Evolutionary conservation across 37 sponge, comb jelly and placozoan genomes (phyloP).

Genomic region (Eunapius fragilis): DNA sequence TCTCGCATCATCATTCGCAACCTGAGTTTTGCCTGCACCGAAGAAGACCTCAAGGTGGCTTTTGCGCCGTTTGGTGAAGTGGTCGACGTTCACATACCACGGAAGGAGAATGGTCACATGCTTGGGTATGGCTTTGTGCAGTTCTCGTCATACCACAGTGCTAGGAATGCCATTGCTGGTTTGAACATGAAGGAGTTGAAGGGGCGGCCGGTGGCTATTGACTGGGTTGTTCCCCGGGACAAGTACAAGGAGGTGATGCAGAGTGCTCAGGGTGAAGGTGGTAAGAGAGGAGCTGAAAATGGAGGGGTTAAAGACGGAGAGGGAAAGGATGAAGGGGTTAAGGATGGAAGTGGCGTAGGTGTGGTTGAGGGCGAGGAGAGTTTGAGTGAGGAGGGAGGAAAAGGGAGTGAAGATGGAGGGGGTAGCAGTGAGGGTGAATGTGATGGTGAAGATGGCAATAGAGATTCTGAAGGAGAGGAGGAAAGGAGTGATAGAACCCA

Average conservation of each 20-base stretch:
- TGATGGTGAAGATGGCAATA: not conserved
- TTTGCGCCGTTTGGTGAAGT: constrained; percentile 64
- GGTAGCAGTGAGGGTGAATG: not conserved
- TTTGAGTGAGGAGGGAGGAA: not conserved
- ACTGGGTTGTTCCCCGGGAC: constrained; percentile 79
- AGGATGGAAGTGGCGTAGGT: not conserved
- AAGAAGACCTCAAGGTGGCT: constrained; percentile 53
- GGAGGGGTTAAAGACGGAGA: not conserved
- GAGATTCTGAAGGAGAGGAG: not conserved
- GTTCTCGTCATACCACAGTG: constrained; percentile 72
- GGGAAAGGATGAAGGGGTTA: not conserved
- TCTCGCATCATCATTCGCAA: constrained; percentile 82
- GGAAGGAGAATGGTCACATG: constrained; percentile 56
- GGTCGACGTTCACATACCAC: constrained; percentile 70
- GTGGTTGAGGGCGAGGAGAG: not conserved
- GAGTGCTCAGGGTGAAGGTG: not conserved
- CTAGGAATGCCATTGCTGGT: constrained; percentile 53
- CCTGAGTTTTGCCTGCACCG: constrained; percentile 64
- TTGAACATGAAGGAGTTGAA: constrained; percentile 70
- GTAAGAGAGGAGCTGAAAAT: not conserved
- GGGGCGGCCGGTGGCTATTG: constrained; percentile 77
- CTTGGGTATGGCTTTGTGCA: constrained; percentile 78
- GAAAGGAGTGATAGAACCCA: not conserved
- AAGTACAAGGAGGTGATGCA: constrained; percentile 36
- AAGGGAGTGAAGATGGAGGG: constrained; percentile 8